Evolutionary conservation across 53 echinoderm and acorn worm genomes (phyloP).

Genomic region (Temnopleurus reevesii): DNA sequence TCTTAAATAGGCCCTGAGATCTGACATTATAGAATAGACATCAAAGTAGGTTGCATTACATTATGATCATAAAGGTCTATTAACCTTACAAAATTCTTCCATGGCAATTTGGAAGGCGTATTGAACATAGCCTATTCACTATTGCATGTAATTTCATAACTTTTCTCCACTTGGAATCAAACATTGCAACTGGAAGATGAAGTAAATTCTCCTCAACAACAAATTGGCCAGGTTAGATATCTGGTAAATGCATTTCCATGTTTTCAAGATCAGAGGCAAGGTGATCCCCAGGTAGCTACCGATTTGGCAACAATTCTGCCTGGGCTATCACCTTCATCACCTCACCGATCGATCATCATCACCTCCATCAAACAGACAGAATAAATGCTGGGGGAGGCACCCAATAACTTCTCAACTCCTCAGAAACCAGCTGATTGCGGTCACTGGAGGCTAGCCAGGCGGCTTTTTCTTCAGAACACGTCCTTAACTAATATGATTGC

Average conservation of each 20-base stretch:
- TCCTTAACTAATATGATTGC: neutral
- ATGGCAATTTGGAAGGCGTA: too few species aligned
- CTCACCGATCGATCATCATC: neutral
- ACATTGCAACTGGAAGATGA: neutral
- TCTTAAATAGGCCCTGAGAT: too few species aligned
- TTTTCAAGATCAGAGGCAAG: neutral
- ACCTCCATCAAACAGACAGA: neutral
- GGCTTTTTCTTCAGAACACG: neutral
- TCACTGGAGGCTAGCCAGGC: neutral
- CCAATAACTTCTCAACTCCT: neutral
- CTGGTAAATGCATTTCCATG: neutral
- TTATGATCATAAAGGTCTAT: too few species aligned
- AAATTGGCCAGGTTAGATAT: neutral
- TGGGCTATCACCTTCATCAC: neutral
- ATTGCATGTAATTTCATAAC: too few species aligned
- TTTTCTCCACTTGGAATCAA: too few species aligned
- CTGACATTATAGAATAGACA: too few species aligned
- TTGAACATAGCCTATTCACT: too few species aligned
- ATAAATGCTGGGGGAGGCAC: neutral
- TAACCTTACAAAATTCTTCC: too few species aligned
- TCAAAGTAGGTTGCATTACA: too few species aligned
- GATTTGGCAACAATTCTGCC: neutral
- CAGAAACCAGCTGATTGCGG: neutral
- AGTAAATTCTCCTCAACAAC: too few species aligned
- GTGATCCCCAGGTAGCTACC: neutral